phyloP scores from a whole-genome alignment of 2,797 vertebrate genomes.

The Danio choprae region DNA sequence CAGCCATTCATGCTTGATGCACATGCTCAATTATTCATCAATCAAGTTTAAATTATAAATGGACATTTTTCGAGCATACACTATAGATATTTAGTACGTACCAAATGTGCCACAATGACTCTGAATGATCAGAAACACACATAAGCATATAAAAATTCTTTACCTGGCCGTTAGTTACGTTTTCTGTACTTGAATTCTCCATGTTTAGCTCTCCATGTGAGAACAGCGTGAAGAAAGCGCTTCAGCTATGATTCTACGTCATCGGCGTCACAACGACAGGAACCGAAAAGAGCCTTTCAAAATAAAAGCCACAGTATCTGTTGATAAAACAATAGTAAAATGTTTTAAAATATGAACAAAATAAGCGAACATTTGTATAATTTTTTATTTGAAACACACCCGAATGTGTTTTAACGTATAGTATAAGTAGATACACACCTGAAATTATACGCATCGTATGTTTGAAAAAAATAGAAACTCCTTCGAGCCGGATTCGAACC shows the following conservation, averaged over 20 bases:
- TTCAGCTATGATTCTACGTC: conserved; percentile 1
- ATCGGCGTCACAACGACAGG: conserved; percentile 7
- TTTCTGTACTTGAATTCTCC: conserved; percentile 23
- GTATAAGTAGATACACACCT: background rate
- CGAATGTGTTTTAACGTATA: background rate
- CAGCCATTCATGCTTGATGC: background rate
- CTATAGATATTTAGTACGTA: background rate
- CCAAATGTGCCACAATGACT: background rate
- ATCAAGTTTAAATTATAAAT: background rate
- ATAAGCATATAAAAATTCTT: background rate
- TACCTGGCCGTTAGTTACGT: conserved; percentile 23
- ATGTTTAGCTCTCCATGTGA: conserved; percentile 38
- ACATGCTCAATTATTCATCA: background rate
- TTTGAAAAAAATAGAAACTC: background rate
- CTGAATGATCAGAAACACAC: background rate
- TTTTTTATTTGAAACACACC: background rate
- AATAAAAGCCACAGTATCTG: background rate
- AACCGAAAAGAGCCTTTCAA: background rate
- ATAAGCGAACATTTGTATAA: background rate
- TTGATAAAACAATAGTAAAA: background rate
- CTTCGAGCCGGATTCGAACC: conserved; percentile 62
- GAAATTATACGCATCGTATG: no score
- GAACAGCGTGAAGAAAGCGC: conserved; percentile 19
- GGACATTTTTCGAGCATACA: background rate
- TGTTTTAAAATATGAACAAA: no score